Evolutionary conservation across 1,140 invertebrate species (phyloP).

Genomic region (Paraescarpia echinospica): DNA sequence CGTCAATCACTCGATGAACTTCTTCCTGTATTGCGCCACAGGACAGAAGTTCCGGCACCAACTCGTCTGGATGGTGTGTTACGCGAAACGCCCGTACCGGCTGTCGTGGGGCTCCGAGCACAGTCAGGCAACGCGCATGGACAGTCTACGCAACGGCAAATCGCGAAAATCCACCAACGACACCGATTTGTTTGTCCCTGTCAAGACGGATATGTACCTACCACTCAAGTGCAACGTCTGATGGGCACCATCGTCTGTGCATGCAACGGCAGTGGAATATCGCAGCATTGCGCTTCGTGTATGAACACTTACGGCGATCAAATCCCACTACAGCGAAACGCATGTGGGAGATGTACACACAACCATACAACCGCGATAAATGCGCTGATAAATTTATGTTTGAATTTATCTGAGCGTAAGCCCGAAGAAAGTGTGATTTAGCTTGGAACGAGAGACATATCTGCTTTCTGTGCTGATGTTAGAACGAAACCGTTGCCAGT

Average conservation of each 20-base stretch:
- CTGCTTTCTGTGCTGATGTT: too few relatives aligned
- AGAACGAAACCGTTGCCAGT: too few relatives aligned
- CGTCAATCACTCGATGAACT: slow-evolving; percentile 57
- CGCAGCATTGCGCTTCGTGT: too few relatives aligned
- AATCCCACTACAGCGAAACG: too few relatives aligned
- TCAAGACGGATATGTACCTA: neutral
- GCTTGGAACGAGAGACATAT: too few relatives aligned
- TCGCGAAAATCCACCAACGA: neutral
- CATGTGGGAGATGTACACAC: too few relatives aligned
- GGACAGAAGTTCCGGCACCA: slow-evolving; percentile 52
- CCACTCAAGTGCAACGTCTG: neutral
- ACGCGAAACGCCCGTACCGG: slow-evolving; percentile 15
- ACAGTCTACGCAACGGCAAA: slow-evolving; percentile 19
- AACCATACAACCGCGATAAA: too few relatives aligned
- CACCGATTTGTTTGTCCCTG: neutral
- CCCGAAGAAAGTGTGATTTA: too few relatives aligned
- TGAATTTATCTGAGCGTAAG: too few relatives aligned
- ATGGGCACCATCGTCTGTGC: neutral
- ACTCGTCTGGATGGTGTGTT: slow-evolving; percentile 26
- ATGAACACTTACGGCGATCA: too few relatives aligned
- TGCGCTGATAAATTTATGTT: too few relatives aligned
- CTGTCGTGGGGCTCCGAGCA: neutral
- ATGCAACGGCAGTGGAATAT: too few relatives aligned
- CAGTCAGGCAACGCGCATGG: neutral
- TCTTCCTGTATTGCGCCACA: slow-evolving; percentile 56